Evolutionary conservation across 2,888 invertebrate genomes (phyloP).

Genomic region (Microctonus brassicae): DNA sequence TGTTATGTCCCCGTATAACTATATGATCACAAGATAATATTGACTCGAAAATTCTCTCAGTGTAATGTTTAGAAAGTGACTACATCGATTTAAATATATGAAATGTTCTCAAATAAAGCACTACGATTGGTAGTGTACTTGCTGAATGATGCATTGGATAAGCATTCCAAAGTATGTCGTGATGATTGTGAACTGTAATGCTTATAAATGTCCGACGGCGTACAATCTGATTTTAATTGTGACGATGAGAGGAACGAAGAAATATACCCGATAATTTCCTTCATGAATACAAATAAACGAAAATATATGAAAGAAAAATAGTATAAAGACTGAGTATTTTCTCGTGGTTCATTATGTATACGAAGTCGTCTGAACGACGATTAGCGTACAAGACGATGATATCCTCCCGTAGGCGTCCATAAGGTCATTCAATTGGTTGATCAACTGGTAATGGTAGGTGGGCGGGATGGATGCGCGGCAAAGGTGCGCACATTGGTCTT

Average conservation of each 20-base stretch:
- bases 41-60: too few species aligned
- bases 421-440: constrained; percentile 66
- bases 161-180: too few species aligned
- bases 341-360: constrained; percentile 34
- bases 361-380: constrained; percentile 19
- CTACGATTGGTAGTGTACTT: too few species aligned
- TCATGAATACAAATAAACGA: constrained; percentile 15
- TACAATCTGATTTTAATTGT: too few species aligned
- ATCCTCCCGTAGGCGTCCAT: constrained; percentile 60
- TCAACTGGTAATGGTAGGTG: constrained; percentile 66
- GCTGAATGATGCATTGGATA: too few species aligned
- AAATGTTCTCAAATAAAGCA: too few species aligned
- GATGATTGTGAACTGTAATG: too few species aligned
- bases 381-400: constrained; percentile 1
- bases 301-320: constrained; percentile 34
- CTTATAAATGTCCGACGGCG: too few species aligned
- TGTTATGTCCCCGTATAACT: too few species aligned
- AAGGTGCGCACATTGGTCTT: constrained; percentile 59
- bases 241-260: neutral
- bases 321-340: constrained; percentile 38
- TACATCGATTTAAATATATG: too few species aligned
- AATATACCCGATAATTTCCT: neutral
- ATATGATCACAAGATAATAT: too few species aligned
- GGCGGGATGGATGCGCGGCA: constrained; percentile 64
- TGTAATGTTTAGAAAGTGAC: too few species aligned